phyloP scores from a whole-genome alignment of 92 coral and sea anemone species.

The Micromussa lordhowensis region DNA sequence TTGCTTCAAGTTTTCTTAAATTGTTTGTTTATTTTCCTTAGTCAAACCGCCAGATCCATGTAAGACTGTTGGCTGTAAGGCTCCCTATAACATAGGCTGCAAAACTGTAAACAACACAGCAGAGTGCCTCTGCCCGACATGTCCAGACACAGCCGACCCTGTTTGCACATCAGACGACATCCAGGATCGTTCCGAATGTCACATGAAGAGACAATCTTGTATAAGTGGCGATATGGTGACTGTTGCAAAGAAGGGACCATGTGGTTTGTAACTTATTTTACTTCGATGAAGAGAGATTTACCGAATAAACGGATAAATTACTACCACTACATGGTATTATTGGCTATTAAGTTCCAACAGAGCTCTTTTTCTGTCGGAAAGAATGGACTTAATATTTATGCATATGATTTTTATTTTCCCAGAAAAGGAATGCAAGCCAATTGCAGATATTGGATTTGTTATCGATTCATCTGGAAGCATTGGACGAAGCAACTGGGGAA shows the following conservation, averaged over 20 bases:
- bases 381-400: too few relatives aligned
- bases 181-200: slow-evolving; percentile 38
- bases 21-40: too few relatives aligned
- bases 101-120: slow-evolving; percentile 20
- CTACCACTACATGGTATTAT: too few relatives aligned
- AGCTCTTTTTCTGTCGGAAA: too few relatives aligned
- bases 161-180: slow-evolving; percentile 46
- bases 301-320: too few relatives aligned
- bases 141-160: slow-evolving; percentile 28
- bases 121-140: slow-evolving; percentile 44
- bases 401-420: too few relatives aligned
- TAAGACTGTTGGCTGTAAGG: slow-evolving; percentile 38
- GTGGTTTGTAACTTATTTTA: slow-evolving; percentile 17
- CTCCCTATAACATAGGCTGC: slow-evolving; percentile 52
- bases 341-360: too few relatives aligned
- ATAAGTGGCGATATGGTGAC: slow-evolving; percentile 2
- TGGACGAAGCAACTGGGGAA: slow-evolving; percentile 57
- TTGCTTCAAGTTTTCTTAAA: too few relatives aligned
- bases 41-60: slow-evolving; percentile 24
- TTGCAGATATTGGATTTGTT: slow-evolving; percentile 68
- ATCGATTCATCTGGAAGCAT: slow-evolving; percentile 81
- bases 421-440: slow-evolving; percentile 52
- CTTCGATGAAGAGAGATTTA: neutral
- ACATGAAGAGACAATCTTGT: slow-evolving; percentile 37
- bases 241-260: slow-evolving; percentile 37